phyloP scores from a whole-genome alignment of 2,888 invertebrate species.

The Andrena flavipes region DNA sequence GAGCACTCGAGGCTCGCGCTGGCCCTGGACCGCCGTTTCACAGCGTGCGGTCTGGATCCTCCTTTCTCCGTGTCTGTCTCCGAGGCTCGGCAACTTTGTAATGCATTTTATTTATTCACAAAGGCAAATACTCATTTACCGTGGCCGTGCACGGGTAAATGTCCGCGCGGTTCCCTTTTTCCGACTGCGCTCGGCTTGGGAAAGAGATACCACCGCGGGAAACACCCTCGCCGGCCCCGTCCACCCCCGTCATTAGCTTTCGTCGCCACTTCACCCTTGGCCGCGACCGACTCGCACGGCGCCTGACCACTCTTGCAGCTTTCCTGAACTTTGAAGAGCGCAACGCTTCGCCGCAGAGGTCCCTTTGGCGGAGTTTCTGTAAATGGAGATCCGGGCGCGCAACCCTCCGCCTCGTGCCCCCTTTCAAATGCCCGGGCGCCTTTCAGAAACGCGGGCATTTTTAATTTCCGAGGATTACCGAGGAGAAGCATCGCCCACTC shows the following conservation, averaged over 20 bases:
- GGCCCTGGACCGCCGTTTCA: not conserved
- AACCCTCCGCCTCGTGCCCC: constrained; percentile 22
- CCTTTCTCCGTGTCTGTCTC: constrained; percentile 17
- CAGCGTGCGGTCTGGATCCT: constrained; percentile 20
- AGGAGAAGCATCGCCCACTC: constrained; percentile 16
- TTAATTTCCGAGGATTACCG: constrained; percentile 83
- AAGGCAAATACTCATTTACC: constrained; percentile 84
- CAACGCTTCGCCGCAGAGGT: constrained; percentile 70
- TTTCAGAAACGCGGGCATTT: constrained; percentile 79
- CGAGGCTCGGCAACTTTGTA: constrained; percentile 76
- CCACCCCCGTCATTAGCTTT: constrained; percentile 56
- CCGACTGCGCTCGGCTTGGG: not conserved
- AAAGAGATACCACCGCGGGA: not conserved
- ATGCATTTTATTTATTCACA: constrained; percentile 85
- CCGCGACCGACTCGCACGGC: constrained; percentile 21
- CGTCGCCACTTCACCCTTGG: constrained; percentile 62
- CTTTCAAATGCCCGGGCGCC: constrained; percentile 48
- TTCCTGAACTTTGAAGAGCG: constrained; percentile 71
- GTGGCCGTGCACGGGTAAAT: constrained; percentile 69
- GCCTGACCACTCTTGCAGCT: constrained; percentile 63
- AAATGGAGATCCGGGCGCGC: constrained; percentile 76
- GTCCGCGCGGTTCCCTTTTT: constrained; percentile 64
- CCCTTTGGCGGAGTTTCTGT: constrained; percentile 85
- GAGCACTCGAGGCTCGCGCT: constrained; percentile 33
- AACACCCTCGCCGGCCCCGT: constrained; percentile 31